Evolutionary conservation across 2,797 vertebrate genomes (phyloP), one percentile per base, ranked within the genome.

Genomic region (Chelon labrosus): DNA sequence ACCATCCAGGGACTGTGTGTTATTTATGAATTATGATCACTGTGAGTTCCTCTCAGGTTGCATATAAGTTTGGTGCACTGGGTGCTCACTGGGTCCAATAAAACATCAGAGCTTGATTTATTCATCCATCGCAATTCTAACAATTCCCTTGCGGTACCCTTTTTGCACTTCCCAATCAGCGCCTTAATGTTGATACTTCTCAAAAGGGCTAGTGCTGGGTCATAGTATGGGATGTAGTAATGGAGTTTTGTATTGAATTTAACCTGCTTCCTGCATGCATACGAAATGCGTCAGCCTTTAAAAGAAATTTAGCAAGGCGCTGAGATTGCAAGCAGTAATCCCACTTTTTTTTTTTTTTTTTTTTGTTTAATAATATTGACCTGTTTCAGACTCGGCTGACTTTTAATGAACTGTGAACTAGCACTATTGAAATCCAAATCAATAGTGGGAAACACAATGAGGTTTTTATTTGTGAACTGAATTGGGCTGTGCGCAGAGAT

Each of bases 381-480:
- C 83, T 89, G 82, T 63, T 89, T 88, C 65, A 91, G 87, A 89
- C 65, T 83, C 70, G 79, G 7, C 80, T 83, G 83, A 76, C 88
- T 93, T 84, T 93, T 95, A 94, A 94, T 87, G 74, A 92, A 92
- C 78, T 92, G 38, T 41, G 70, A 85, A 92, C 73, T 83, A 70
- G 77, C 85, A 83, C 85, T 81, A 70, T 75, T 86, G 77, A 92
- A 93, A 92, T 78, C 77, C 71, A 85, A 83, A 85, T 94, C 91
- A 92, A 91, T 95, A 89, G 73, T 54, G 78, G 83, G 66, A 80
- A 80, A 89, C 80, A 86, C 56, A 75, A 91, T 92, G 92, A 90
- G 85, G 89, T 91, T 92, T 91, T 94, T 93, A 92, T 95, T 94
- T 93, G 85, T 77, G 91, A 91, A 91, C 85, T 88, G 85, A 89